Conservation (phyloP, 2,113 vertebrate genomes). For the Nestor notabilis region DNA sequence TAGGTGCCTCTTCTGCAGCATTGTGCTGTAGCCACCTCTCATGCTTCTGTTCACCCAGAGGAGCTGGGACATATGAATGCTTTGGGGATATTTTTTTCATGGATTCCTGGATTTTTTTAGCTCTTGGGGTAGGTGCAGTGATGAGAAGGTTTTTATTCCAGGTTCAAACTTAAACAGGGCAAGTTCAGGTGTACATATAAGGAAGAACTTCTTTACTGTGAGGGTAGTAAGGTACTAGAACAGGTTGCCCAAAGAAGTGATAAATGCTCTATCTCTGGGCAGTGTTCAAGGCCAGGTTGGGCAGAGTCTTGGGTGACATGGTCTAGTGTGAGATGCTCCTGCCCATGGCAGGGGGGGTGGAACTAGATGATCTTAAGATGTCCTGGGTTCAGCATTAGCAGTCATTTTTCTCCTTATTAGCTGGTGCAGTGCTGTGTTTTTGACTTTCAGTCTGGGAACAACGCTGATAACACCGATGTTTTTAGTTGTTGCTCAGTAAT, state of each 20-base stretch:
- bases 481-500: too few species aligned
- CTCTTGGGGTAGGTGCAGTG: not conserved
- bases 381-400: too few species aligned
- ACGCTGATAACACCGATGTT: too few species aligned
- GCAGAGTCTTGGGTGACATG: not conserved
- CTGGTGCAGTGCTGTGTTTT: too few species aligned
- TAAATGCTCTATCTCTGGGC: not conserved
- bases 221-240: not conserved
- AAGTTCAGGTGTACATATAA: not conserved
- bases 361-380: not conserved
- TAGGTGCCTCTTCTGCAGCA: not conserved
- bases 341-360: not conserved
- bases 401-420: too few species aligned
- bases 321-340: not conserved
- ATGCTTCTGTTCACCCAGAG: not conserved
- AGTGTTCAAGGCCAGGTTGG: not conserved
- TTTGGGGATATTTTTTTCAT: not conserved
- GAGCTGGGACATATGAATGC: accelerated
- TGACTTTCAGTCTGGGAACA: too few species aligned
- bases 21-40: not conserved
- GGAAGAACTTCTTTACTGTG: not conserved
- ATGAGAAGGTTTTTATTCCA: not conserved
- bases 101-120: not conserved
- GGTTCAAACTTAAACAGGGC: not conserved
- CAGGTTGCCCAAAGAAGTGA: not conserved